These are phyloP conservation scores for Australoheros scitulus DNA, from an alignment of 2,113 vertebrate species.

Conservation along the genomic window DNA sequence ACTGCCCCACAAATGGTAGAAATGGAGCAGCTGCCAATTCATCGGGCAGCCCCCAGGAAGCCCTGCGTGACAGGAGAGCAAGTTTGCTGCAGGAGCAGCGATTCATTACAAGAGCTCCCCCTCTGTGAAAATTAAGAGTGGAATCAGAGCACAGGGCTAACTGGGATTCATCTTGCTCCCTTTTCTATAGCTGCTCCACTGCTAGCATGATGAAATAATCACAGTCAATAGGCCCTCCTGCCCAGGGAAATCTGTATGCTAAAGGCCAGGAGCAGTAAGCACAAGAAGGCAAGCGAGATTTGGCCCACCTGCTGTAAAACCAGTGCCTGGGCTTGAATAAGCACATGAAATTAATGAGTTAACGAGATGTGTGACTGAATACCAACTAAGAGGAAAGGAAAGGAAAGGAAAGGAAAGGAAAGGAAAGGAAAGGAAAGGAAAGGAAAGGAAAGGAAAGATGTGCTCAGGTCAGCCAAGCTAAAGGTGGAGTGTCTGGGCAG, in stretches of 20 bases:
- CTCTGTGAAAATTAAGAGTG: conserved; percentile 69
- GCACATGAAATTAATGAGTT: conserved; percentile 36
- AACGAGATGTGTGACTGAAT: conserved; percentile 12
- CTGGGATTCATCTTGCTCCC: conserved; percentile 57
- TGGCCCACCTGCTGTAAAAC: conserved; percentile 48
- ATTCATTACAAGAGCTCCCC: conserved; percentile 61
- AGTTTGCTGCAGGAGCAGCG: conserved; percentile 49
- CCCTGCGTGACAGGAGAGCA: conserved; percentile 34
- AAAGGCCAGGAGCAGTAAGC: conserved; percentile 52
- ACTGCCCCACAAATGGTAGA: conserved; percentile 1
- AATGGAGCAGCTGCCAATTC: conserved; percentile 55
- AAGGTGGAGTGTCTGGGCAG: conserved; percentile 64
- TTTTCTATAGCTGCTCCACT: conserved; percentile 28
- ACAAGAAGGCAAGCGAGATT: conserved; percentile 35
- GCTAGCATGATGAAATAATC: conserved; percentile 66
- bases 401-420: not conserved
- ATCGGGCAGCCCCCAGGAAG: conserved; percentile 30
- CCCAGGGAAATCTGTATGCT: conserved; percentile 51
- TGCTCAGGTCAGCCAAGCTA: conserved; percentile 31
- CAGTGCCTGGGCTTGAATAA: not conserved
- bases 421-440: not conserved
- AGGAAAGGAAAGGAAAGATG: not conserved
- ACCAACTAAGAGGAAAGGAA: not conserved
- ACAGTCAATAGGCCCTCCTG: conserved; percentile 48
- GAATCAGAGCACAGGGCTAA: conserved; percentile 55